Base-by-base conservation (phyloP, 2,888 invertebrate species). In the Gortyna flavago region DNA sequence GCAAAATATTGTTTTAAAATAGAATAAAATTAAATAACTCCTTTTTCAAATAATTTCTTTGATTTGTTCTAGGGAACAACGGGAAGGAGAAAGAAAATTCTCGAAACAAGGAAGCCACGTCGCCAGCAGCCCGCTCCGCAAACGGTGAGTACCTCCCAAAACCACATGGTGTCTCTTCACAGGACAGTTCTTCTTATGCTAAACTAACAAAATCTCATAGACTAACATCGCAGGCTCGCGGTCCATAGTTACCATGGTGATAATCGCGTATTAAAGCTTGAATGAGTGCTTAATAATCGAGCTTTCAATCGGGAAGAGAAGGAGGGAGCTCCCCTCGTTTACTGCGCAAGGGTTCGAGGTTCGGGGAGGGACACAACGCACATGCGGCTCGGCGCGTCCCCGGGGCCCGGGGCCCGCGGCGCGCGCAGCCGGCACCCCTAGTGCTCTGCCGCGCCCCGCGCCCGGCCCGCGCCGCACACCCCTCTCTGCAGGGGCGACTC, bases 91-190 rank as follows among this genome's bases (percentile, higher is more conserved):
- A 96, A 91, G 96, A 96, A 92, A 97, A 97, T 87, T 97, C 97
- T 93, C 97, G 97, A 94, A 97, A 97, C 93, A 98, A 98, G 95
- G 98, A 98, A 93, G 97, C 97, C 86, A 97, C 97, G 79, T 97
- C 98, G 75, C 97, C 98, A 69, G 97, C 98, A 85, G 97, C 97
- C 78, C 97, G 97, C 93, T 97, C 97, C 92, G 96, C 97, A 94
- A 97, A 97, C 93, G 97, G 97, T 97, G 89, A 97, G 97, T 94
- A 79, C 18, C 57, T 79, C 5, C 54, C 61, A 54, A 41, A 72
- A 32, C 11, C n/a, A 59, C 64, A 11, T 51, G 11, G 25, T 51
- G 41, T 62, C 35, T 51, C 8, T 64, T 35, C 25, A 51, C 18
- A 67, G 44, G n/a, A n/a, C n/a, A 44, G 35, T 69, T 35, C 2